Conservation (phyloP, 2,113 vertebrate genomes). For the Raja brachyura region DNA sequence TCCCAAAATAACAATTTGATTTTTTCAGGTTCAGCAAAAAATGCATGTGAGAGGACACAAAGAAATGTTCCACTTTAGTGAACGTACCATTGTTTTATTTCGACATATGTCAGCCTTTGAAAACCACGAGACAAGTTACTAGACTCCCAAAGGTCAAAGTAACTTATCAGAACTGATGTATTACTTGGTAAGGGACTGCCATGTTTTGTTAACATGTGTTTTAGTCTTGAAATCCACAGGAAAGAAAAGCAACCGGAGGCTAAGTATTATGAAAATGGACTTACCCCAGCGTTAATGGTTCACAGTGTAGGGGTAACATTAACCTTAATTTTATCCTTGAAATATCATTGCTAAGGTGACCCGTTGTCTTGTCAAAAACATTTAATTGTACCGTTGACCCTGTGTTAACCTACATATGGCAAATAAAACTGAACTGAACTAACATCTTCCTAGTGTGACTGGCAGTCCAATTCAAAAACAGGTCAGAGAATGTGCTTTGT, state of each 20-base stretch:
- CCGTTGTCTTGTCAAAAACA: too few relatives aligned
- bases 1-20: neutral
- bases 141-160: neutral
- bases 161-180: neutral
- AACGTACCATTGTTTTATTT: neutral
- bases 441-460: neutral
- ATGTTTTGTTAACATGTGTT: neutral
- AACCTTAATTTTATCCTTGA: too few relatives aligned
- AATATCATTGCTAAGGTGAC: too few relatives aligned
- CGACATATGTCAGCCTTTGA: neutral
- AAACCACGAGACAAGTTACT: neutral
- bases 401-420: too few relatives aligned
- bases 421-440: too few relatives aligned
- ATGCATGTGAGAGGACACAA: neutral
- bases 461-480: neutral
- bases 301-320: too few relatives aligned
- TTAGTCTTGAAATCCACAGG: neutral
- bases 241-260: neutral
- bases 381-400: too few relatives aligned
- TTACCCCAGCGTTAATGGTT: neutral
- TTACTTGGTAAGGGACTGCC: neutral
- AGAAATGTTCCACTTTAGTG: neutral
- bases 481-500: neutral
- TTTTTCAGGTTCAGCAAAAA: neutral
- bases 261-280: neutral